Evolutionary conservation across 2,888 invertebrate genomes (phyloP).

Genomic region (Mamestra brassicae): DNA sequence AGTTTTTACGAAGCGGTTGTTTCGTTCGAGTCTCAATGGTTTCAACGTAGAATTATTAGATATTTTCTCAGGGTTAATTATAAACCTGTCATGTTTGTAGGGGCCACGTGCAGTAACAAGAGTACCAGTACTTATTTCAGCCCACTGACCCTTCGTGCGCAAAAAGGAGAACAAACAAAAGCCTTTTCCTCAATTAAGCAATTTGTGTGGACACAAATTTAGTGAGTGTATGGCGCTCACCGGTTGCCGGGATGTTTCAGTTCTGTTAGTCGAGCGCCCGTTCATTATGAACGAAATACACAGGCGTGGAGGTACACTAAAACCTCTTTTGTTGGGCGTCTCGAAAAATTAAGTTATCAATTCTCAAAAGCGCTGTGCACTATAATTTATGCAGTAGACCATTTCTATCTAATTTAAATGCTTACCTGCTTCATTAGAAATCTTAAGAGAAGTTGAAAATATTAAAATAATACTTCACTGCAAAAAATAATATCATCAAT

Average conservation of each 20-base stretch:
- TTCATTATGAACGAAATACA: conserved; percentile 63
- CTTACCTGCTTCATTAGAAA: no score
- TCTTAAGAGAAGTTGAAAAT: no score
- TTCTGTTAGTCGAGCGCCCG: conserved; percentile 61
- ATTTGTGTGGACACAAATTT: conserved; percentile 81
- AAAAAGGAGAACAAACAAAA: conserved; percentile 77
- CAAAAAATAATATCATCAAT: no score
- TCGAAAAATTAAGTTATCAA: conserved; percentile 40
- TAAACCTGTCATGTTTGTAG: conserved; percentile 62
- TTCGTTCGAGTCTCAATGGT: conserved; percentile 6
- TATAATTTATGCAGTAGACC: background rate
- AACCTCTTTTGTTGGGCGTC: conserved; percentile 36
- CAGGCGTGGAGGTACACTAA: conserved; percentile 23
- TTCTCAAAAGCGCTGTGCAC: conserved; percentile 3
- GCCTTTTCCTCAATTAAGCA: conserved; percentile 82
- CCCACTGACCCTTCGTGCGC: conserved; percentile 64
- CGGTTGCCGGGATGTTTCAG: conserved; percentile 66
- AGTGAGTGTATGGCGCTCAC: conserved; percentile 73
- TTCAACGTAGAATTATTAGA: conserved; percentile 26
- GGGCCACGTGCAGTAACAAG: conserved; percentile 59
- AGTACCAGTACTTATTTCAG: conserved; percentile 64
- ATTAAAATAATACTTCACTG: no score
- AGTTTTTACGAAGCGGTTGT: background rate
- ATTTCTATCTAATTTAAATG: no score
- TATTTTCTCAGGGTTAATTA: conserved; percentile 58